Evolutionary conservation across 2,888 invertebrate genomes (phyloP).

Genomic region (Coenonympha arcania): DNA sequence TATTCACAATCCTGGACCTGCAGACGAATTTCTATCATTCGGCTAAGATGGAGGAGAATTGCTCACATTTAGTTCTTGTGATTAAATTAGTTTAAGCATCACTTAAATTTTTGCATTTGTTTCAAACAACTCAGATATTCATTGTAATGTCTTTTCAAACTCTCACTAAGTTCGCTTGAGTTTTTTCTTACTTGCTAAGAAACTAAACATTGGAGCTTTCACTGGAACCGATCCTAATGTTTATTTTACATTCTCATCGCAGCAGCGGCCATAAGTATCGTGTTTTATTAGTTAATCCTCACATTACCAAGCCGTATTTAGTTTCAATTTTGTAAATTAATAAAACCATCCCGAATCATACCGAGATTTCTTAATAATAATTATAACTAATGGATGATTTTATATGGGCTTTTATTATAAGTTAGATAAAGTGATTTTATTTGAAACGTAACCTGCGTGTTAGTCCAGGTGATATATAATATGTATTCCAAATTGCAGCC

Average conservation of each 20-base stretch:
- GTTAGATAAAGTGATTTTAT: neutral
- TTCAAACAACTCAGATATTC: too few species aligned
- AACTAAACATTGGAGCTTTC: neutral
- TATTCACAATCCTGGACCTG: too few species aligned
- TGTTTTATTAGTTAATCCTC: slow-evolving; percentile 22
- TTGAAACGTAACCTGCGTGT: too few species aligned
- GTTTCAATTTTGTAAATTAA: slow-evolving; percentile 12
- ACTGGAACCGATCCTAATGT: neutral
- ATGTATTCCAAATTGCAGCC: too few species aligned
- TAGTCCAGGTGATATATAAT: too few species aligned
- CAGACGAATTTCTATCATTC: too few species aligned
- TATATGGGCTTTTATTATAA: neutral
- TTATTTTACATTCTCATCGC: slow-evolving; percentile 16
- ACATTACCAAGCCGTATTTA: slow-evolving; percentile 12
- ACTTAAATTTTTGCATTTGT: too few species aligned
- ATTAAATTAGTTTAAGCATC: too few species aligned
- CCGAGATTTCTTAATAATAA: neutral
- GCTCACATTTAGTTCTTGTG: too few species aligned
- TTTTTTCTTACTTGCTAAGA: neutral
- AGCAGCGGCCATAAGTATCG: slow-evolving; percentile 7
- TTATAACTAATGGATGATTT: neutral
- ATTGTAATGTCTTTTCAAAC: too few species aligned
- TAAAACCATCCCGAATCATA: slow-evolving; percentile 10
- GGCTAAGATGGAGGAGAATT: too few species aligned
- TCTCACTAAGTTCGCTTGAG: too few species aligned